Base-by-base conservation (phyloP, 2,113 vertebrate species). In the Sylvietta virens region DNA sequence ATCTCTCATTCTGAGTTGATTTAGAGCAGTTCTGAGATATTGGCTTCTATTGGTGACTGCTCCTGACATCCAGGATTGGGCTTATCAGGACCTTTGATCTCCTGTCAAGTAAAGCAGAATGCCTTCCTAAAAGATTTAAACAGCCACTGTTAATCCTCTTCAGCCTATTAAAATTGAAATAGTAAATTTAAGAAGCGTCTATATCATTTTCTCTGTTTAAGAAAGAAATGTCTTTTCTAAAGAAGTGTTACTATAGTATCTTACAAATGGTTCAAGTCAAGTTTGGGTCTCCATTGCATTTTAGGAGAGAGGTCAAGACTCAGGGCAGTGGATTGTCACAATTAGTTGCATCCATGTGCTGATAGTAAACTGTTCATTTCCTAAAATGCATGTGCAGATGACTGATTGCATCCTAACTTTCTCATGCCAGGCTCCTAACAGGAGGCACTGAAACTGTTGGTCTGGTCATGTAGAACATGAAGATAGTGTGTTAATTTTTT, bases 71-170 rank as follows among this genome's bases (percentile, higher is more conserved):
- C 58, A 20, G 16, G 30, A 35, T 45, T 86, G 51, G 39, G 4
- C 89, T 89, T 90, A 45, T 94, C 88, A 96, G n/a, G 19, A 35
- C 83, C 28, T 91, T 15, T 77, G 58, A n/a, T 35, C 30, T 86
- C 57, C 40, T 76, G 18, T 60, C 45, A 61, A 40, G 17, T 74
- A 48, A 44, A 42, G 37, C 42, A 74, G 42, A 71, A 86, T 3
- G 1, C 45, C 28, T 71, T 85, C 61, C 44, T 56, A 47, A 74
- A 23, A 70, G 33, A 42, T 74, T 87, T 69, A 78, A 74, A 33
- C n/a, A 61, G 48, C 10, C 17, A 26, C 14, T 62, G 3, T 64
- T 87, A 33, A 70, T 51, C 16, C 8, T n/a, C 15, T 70, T 82
- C 70, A 45, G 11, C 24, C 64, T 73, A 51, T 44, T 77, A 65